Evolutionary conservation across 2,888 invertebrate species (phyloP), one percentile per base, ranked within the genome.

Genomic region (Eupeodes latifasciatus): DNA sequence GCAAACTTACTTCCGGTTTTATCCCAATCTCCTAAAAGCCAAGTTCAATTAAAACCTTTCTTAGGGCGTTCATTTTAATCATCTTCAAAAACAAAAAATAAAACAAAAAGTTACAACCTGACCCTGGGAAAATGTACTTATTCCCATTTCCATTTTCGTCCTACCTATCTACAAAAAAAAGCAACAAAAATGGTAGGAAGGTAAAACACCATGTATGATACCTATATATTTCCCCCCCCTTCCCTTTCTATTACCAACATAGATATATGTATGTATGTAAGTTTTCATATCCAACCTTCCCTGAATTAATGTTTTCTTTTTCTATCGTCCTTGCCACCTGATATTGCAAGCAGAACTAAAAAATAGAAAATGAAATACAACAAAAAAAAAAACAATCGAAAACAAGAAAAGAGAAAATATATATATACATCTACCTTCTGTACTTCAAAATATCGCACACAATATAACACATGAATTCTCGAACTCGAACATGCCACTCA

Each of bases 301-400:
- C 47, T 47, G 4, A 11, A 47, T 11, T 11, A 27, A 27, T 27
- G 7, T 47, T 47, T 11, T 27, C 27, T 5, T 36, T 80, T 61
- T n/a, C n/a, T 4, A n/a, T 80, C 80, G 80, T 80, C 85, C 76
- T 76, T 81, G 85, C 71, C 71, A 85, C 76, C 85, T 85, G 81
- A n/a, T 61, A 36, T 61, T 36, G 36, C 4, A 19, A 12, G 11
- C 9, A 14, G n/a, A 51, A 51, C 10, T 11, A 55, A 10, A 57
- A 19, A 57, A 57, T 4, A 1, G 11, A 57, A 16, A 27, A 11
- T 4, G 9, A 57, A 3, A 6, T 14, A 57, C 12, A 57, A 57
- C 12, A 34, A 47, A 1, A 27, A 27, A 1, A 27, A 27, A 27
- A 27, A 27, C 47, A 11, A 47, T 12, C 4, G 11, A 47, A 47